Conservation (phyloP, 2,888 invertebrate species). For the Bembecia ichneumoniformis region DNA sequence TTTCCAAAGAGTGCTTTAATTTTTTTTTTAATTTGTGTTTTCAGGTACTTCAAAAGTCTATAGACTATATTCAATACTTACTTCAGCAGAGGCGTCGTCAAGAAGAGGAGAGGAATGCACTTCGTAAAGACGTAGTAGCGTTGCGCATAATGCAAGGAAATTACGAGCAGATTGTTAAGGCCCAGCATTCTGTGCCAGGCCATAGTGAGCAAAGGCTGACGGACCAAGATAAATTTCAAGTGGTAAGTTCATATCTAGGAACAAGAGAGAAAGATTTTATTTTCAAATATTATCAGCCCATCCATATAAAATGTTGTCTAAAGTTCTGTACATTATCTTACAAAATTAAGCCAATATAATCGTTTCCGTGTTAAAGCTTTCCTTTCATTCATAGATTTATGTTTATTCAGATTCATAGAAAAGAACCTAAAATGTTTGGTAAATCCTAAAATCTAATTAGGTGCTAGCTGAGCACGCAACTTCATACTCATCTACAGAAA, state of each 20-base stretch:
- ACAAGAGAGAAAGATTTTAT: neutral
- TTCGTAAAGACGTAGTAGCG: constrained; percentile 93
- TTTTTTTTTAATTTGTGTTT: constrained; percentile 9
- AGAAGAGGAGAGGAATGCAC: constrained; percentile 92
- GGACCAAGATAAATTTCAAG: constrained; percentile 96
- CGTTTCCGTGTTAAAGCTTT: no score
- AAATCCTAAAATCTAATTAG: no score
- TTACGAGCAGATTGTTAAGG: constrained; percentile 96
- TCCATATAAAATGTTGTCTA: no score
- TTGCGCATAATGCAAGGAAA: constrained; percentile 94
- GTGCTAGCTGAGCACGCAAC: no score
- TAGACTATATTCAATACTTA: constrained; percentile 93
- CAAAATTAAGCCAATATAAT: no score
- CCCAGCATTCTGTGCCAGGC: constrained; percentile 92
- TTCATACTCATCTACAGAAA: no score
- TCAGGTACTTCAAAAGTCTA: constrained; percentile 90
- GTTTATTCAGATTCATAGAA: no score
- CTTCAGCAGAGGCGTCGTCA: constrained; percentile 93
- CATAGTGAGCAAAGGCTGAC: constrained; percentile 90
- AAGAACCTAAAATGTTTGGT: no score
- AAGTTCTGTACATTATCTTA: no score
- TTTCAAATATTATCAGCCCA: neutral
- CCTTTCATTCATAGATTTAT: no score
- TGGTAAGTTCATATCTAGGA: constrained; percentile 74
- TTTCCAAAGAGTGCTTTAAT: no score